A percentile compares a stretch with the other conserved stretches of the same genome.
phyloP scores from a whole-genome alignment of 2,113 vertebrate genomes.

The Galeopterus variegatus region DNA sequence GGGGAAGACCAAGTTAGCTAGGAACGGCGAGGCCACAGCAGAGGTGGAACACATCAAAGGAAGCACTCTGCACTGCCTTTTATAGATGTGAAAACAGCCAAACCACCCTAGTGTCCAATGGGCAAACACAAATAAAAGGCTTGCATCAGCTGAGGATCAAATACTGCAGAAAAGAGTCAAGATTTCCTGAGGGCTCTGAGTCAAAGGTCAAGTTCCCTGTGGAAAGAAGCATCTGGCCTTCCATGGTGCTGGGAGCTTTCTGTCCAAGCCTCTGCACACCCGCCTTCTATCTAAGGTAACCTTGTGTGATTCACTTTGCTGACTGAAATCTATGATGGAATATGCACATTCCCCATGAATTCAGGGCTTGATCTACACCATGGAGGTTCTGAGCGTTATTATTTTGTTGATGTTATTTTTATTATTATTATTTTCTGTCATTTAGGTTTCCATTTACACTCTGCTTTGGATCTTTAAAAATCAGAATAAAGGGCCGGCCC shows the following conservation, averaged over 20 bases:
- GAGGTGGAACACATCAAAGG: slow-evolving; percentile 72
- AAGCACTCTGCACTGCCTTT: slow-evolving; percentile 67
- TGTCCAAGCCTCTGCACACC: background rate
- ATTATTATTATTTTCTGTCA: background rate
- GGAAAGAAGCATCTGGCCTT: background rate
- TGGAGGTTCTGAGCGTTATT: background rate
- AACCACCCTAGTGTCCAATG: background rate
- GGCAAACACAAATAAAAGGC: slow-evolving; percentile 72
- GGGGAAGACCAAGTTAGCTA: slow-evolving; percentile 71
- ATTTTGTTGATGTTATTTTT: background rate
- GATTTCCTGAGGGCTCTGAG: slow-evolving; percentile 13
- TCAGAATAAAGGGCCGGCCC: background rate
- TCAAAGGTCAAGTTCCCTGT: slow-evolving; percentile 46
- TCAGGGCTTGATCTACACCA: background rate
- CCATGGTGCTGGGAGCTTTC: background rate
- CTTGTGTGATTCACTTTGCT: background rate
- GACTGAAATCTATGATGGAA: background rate
- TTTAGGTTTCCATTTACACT: background rate
- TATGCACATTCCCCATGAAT: background rate
- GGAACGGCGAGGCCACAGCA: background rate
- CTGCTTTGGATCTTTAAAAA: background rate
- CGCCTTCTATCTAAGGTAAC: background rate
- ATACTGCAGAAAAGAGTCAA: slow-evolving; percentile 55
- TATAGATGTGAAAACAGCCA: slow-evolving; percentile 65
- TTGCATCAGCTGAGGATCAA: slow-evolving; percentile 74